Evolutionary conservation across 2,797 vertebrate species (phyloP), one percentile per base, ranked within the genome.

Genomic region (Fundulus diaphanus): DNA sequence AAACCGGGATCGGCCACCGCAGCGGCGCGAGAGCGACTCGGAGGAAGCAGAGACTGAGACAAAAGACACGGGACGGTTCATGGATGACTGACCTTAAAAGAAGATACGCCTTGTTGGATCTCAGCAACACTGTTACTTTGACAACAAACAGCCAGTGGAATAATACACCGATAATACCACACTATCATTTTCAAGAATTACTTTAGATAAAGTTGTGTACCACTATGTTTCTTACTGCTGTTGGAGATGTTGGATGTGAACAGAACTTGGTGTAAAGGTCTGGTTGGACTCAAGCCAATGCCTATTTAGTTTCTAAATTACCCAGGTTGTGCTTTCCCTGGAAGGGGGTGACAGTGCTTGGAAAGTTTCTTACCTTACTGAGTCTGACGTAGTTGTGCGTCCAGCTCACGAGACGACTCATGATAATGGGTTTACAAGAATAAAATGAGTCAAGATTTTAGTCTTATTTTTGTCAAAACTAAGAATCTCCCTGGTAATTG

Each of bases 1-100:
- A 88, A 83, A 85, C 73, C 80, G 80, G 81, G 87, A 74, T 90
- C 88, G 89, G 20, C 68, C 81, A 82, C 83, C 74, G 49, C 83
- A 84, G 85, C 81, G 29, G 83, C 40, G 83, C 77, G 74, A 85
- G 89, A 46, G 89, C 76, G 79, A 85, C 80, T 82, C 61, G 35
- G 33, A 70, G 72, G 51, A 68, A 66, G 59, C 80, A 78, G 74
- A 51, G 72, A 57, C 70, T 68, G 81, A 83, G 86, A 85, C 81
- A 85, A 85, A 86, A 85, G 78, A 85, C 71, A 51, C 5, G 0
- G 63, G 76, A 77, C 63, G 80, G 77, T 78, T 85, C 85, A 82
- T 35, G 85, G 87, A 68, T 80, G 84, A 8, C 49, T 85, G 81
- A 85, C 84, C 83, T 80, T 76, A 89, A 84, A 89, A 78, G 75